A percentile compares a stretch with the other conserved stretches of the same genome.
phyloP scores from a whole-genome alignment of 2,797 vertebrate genomes.

The Spinibarbus caldwelli region DNA sequence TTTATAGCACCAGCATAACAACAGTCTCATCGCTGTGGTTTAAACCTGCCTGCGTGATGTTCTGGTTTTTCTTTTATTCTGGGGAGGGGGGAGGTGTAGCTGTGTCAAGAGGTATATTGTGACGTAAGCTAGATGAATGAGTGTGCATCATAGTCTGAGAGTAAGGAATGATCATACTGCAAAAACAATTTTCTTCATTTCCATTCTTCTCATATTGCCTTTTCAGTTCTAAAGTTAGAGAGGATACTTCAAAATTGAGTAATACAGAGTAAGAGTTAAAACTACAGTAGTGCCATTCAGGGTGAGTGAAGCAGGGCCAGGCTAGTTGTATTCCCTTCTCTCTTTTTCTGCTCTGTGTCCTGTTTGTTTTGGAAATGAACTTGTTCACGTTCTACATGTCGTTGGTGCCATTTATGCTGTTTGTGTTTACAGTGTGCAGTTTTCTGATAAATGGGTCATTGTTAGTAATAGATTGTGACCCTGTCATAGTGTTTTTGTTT shows the following conservation, averaged over 20 bases:
- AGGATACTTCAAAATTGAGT: neutral
- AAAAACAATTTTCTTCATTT: neutral
- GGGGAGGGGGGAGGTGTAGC: constrained; percentile 53
- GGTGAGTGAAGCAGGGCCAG: constrained; percentile 12
- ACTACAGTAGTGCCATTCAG: constrained; percentile 31
- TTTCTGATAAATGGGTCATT: constrained; percentile 28
- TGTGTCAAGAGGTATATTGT: constrained; percentile 70
- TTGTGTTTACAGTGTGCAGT: constrained; percentile 16
- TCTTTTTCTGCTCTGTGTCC: constrained; percentile 60
- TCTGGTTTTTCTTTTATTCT: constrained; percentile 32
- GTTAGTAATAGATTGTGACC: constrained; percentile 61
- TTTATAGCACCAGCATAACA: constrained; percentile 71
- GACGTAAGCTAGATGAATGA: constrained; percentile 69
- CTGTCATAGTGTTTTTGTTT: neutral
- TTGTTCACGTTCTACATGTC: constrained; percentile 31
- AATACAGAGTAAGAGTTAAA: constrained; percentile 19
- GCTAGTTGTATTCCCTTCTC: constrained; percentile 26
- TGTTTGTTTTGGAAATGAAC: constrained; percentile 15
- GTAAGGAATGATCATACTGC: neutral
- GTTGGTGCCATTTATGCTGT: constrained; percentile 69
- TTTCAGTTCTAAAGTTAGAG: neutral
- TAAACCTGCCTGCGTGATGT: constrained; percentile 50
- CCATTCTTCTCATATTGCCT: neutral
- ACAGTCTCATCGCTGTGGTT: constrained; percentile 55
- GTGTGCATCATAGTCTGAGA: constrained; percentile 39